Conservation (phyloP, 2,797 vertebrate genomes). For the Tapirus indicus region DNA sequence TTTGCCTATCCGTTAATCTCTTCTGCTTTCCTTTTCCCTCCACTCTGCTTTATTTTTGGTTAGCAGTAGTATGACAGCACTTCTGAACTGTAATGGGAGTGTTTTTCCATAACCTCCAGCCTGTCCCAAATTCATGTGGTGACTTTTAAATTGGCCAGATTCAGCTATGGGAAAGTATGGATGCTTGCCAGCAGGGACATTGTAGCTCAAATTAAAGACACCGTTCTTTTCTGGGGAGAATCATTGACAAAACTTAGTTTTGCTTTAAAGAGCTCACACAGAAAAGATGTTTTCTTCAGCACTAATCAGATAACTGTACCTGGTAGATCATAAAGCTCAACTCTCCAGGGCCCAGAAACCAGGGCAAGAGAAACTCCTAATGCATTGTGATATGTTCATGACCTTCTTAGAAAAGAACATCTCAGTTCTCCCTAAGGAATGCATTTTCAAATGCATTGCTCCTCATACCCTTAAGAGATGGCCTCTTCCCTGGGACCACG, state of each 20-base stretch:
- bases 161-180: constrained; percentile 18
- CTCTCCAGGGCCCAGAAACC: constrained; percentile 75
- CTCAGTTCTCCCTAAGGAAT: not conserved
- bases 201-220: not conserved
- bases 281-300: constrained; percentile 57
- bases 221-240: constrained; percentile 66
- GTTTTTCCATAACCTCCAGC: constrained; percentile 69
- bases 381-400: constrained; percentile 68
- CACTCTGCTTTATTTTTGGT: not conserved
- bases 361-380: constrained; percentile 75
- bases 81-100: constrained; percentile 15
- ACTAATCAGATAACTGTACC: constrained; percentile 48
- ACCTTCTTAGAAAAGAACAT: constrained; percentile 41
- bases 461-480: constrained; percentile 11
- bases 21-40: not conserved
- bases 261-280: constrained; percentile 42
- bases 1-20: not conserved
- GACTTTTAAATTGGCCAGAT: constrained; percentile 62
- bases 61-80: not conserved
- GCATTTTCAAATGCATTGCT: not conserved
- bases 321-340: constrained; percentile 63
- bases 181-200: constrained; percentile 56
- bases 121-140: constrained; percentile 56
- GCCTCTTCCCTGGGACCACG: not conserved
- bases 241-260: constrained; percentile 56